Base-by-base conservation (phyloP, 2,888 invertebrate genomes). In the Patella depressa region DNA sequence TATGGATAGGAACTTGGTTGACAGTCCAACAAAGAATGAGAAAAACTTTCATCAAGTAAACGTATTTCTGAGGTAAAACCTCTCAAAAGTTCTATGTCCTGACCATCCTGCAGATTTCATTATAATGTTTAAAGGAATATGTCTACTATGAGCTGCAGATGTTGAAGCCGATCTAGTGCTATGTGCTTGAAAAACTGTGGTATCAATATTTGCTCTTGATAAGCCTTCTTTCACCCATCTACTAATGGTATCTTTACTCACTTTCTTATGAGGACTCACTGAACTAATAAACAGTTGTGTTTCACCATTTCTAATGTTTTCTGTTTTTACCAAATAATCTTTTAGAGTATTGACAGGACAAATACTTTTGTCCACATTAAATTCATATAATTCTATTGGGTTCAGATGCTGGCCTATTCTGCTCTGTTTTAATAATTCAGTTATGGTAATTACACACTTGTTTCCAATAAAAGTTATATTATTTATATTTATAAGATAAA, bases 181-280 rank as follows among this genome's bases (percentile, higher is more conserved):
- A 70, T 73, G 75, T 7, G 75, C 24, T 12, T 45, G 34, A 65
- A n/a, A 76, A 17, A 57, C n/a, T 17, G 65, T 59, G 14, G 69
- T 73, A 71, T 77, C 71, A n/a, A 74, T 71, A 12, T 73, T 73
- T 17, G 77, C 70, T 45, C 54, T 53, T 1, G 4, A 19, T 45
- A 77, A 55, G 1, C 73, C 71, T 15, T 24, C 5, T 19, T 77
- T 70, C 7, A 77, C 55, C 74, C 77, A 77, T n/a, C 59, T 24
- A 29, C 24, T 53, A 29, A 74, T 71, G 12, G 73, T 77, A 14
- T 69, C 45, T 15, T 14, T 53, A 12, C 53, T 53, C 17, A 24
- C 53, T 7, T n/a, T 15, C 15, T 69, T n/a, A 24, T 75, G n/a
- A 7, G 70, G 75, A 45, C 54, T 75, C n/a, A 45, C 29, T 53